Conservation (phyloP, 1,140 invertebrate species). For the Drosophila auraria region DNA sequence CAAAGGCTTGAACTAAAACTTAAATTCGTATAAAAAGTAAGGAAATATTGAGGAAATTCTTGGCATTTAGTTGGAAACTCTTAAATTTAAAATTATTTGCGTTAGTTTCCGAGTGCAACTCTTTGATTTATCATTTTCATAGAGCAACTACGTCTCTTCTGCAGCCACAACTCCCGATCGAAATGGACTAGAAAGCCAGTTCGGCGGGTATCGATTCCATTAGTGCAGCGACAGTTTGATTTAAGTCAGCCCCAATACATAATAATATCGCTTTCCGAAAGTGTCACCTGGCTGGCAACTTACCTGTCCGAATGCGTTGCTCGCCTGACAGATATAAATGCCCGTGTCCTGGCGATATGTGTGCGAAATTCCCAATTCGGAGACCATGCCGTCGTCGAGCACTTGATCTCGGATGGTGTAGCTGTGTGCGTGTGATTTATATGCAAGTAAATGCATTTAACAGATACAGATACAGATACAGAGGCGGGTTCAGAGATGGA, state of each 20-base stretch:
- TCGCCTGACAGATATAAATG: slow-evolving; percentile 94
- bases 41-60: no score
- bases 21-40: no score
- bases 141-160: background rate
- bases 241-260: slow-evolving; percentile 39
- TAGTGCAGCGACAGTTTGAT: slow-evolving; percentile 45
- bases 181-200: slow-evolving; percentile 16
- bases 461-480: slow-evolving; percentile 58
- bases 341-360: slow-evolving; percentile 95
- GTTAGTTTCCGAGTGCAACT: background rate
- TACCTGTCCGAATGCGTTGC: slow-evolving; percentile 93
- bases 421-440: slow-evolving; percentile 84
- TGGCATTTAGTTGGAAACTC: no score
- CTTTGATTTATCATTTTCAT: slow-evolving; percentile 17
- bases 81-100: no score
- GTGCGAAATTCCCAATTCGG: slow-evolving; percentile 92
- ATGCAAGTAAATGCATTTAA: slow-evolving; percentile 83
- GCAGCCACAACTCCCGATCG: slow-evolving; percentile 20
- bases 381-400: slow-evolving; percentile 93
- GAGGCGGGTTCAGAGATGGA: slow-evolving; percentile 7
- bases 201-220: slow-evolving; percentile 30
- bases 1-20: no score
- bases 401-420: slow-evolving; percentile 90
- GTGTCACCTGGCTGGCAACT: slow-evolving; percentile 57
- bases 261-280: slow-evolving; percentile 44